phyloP scores from a whole-genome alignment of 2,797 vertebrate genomes.

The Scleropages formosus region DNA sequence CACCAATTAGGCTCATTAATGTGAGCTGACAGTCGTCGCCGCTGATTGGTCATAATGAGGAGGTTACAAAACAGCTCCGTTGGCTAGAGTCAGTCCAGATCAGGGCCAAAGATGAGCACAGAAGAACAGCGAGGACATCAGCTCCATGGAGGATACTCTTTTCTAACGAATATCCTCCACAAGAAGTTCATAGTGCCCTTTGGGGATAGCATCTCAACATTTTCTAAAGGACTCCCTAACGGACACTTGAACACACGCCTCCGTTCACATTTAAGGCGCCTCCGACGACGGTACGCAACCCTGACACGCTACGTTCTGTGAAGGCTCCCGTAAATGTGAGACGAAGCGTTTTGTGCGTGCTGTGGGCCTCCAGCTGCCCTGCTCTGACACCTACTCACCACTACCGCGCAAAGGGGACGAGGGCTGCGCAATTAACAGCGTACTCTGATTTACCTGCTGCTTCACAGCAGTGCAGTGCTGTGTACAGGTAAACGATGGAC shows the following conservation, averaged over 20 bases:
- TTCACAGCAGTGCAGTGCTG: no score
- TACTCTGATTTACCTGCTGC: no score
- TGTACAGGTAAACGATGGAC: no score
- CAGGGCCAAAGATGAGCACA: background rate
- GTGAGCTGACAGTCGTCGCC: conserved; percentile 23
- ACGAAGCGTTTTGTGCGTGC: background rate
- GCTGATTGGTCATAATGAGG: conserved; percentile 35
- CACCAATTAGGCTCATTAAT: conserved; percentile 28
- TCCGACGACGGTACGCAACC: background rate
- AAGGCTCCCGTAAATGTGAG: background rate
- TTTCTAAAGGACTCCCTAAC: background rate
- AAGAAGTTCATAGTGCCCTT: background rate
- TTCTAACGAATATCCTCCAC: background rate
- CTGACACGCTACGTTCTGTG: background rate
- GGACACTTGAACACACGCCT: background rate
- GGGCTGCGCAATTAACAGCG: no score
- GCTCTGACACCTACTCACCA: no score
- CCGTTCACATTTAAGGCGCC: background rate
- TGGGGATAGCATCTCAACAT: conserved; percentile 17
- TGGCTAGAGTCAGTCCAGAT: conserved; percentile 18
- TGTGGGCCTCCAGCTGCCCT: no score
- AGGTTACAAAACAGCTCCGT: conserved; percentile 30
- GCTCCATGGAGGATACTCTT: background rate
- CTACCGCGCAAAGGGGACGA: no score
- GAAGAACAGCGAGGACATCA: background rate